These are phyloP conservation scores for Drosophila percnosoma DNA, from an alignment of 2,888 invertebrate species.

Conservation along the genomic window DNA sequence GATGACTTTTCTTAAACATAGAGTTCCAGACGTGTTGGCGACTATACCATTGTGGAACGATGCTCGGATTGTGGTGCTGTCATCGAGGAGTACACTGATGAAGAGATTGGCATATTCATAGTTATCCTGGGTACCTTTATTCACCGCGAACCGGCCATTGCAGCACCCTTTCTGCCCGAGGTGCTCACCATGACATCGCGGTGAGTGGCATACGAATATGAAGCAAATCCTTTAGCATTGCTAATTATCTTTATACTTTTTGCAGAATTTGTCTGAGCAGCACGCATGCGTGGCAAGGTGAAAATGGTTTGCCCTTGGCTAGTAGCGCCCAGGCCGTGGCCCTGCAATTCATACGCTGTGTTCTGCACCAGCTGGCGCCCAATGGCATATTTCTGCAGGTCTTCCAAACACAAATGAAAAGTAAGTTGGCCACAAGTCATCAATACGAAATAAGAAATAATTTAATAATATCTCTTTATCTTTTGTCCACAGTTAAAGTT, in stretches of 20 bases:
- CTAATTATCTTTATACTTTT: background rate
- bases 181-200: constrained; percentile 95
- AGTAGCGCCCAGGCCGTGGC: constrained; percentile 98
- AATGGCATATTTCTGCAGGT: constrained; percentile 98
- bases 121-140: constrained; percentile 97
- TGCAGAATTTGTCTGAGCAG: constrained; percentile 86
- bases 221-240: no score
- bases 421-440: constrained; percentile 85
- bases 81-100: constrained; percentile 97
- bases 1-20: constrained; percentile 55
- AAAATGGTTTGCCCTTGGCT: constrained; percentile 94
- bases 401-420: constrained; percentile 95
- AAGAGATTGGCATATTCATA: constrained; percentile 97
- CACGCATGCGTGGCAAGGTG: constrained; percentile 95
- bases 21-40: constrained; percentile 88
- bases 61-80: constrained; percentile 94
- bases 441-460: background rate
- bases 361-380: constrained; percentile 97
- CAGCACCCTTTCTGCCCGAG: constrained; percentile 97
- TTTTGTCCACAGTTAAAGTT: constrained; percentile 78
- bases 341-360: constrained; percentile 97
- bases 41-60: constrained; percentile 90
- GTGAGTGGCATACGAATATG: constrained; percentile 84
- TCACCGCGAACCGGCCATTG: constrained; percentile 96
- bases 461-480: background rate